These are phyloP conservation scores for Cephus nigrinus DNA, from an alignment of 2,888 invertebrate genomes.

Conservation along the genomic window DNA sequence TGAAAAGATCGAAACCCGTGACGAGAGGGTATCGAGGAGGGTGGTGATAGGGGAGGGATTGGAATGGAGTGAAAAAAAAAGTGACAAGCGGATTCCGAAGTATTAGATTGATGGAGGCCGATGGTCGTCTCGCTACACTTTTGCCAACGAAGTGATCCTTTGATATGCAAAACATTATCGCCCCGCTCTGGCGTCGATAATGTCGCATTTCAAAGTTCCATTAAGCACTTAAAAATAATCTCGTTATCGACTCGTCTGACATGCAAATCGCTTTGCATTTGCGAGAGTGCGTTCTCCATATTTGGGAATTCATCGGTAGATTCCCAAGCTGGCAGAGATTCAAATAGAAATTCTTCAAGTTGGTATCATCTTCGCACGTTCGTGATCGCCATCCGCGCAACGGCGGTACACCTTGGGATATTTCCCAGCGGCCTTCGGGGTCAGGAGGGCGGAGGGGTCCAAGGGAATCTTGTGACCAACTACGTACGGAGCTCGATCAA, in stretches of 20 bases:
- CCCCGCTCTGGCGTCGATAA: slow-evolving; percentile 45
- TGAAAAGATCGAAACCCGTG: not conserved
- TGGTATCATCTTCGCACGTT: not conserved
- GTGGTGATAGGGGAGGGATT: not conserved
- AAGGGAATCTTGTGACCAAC: not conserved
- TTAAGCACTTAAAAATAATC: slow-evolving; percentile 58
- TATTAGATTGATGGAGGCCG: slow-evolving; percentile 21
- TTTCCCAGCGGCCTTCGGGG: not conserved
- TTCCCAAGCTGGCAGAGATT: not conserved
- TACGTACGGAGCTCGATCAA: not conserved
- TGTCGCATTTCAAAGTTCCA: slow-evolving; percentile 56
- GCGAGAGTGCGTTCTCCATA: slow-evolving; percentile 12
- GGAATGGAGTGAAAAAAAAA: slow-evolving; percentile 7
- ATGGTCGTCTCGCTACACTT: slow-evolving; percentile 18
- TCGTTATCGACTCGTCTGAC: slow-evolving; percentile 45
- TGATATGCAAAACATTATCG: slow-evolving; percentile 54
- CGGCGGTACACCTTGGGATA: not conserved
- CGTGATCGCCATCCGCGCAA: not conserved
- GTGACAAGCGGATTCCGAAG: slow-evolving; percentile 10
- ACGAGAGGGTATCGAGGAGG: not conserved
- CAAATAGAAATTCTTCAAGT: not conserved
- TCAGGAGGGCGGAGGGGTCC: not conserved
- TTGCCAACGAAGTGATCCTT: slow-evolving; percentile 37
- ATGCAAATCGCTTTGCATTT: slow-evolving; percentile 44
- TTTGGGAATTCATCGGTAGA: not conserved